Conservation (phyloP, 2,888 invertebrate species). For the Euspilapteryx auroguttella region DNA sequence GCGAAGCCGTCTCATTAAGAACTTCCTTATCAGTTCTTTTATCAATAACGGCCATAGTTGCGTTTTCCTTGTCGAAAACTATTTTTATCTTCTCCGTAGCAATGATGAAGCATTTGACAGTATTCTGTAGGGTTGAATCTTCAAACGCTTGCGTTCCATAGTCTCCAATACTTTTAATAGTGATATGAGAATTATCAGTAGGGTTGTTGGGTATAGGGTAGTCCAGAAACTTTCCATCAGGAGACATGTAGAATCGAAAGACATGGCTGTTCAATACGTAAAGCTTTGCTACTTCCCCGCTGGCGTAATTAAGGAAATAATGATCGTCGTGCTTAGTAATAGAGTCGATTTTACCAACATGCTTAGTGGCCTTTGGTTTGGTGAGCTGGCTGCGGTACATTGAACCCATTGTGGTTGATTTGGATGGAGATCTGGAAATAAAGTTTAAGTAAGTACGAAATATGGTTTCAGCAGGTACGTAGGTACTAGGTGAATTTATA, state of each 20-base stretch:
- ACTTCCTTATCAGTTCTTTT: slow-evolving; percentile 25
- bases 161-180: slow-evolving; percentile 21
- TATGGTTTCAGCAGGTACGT: too few species aligned
- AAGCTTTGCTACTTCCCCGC: slow-evolving; percentile 26
- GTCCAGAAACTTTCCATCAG: slow-evolving; percentile 27
- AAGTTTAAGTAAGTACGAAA: too few species aligned
- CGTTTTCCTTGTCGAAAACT: slow-evolving; percentile 25
- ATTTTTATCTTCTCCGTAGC: slow-evolving; percentile 28
- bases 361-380: too few species aligned
- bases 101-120: slow-evolving; percentile 18
- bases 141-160: slow-evolving; percentile 26
- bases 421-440: too few species aligned
- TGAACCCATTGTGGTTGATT: too few species aligned
- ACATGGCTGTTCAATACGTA: slow-evolving; percentile 37
- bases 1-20: slow-evolving; percentile 23
- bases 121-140: slow-evolving; percentile 19
- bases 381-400: too few species aligned
- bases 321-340: too few species aligned
- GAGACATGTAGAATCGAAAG: slow-evolving; percentile 40
- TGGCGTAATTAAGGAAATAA: slow-evolving; percentile 22
- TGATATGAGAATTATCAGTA: slow-evolving; percentile 31
- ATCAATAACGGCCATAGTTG: slow-evolving; percentile 27
- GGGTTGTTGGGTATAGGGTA: slow-evolving; percentile 32
- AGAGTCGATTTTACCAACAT: too few species aligned
- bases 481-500: too few species aligned